Evolutionary conservation across 2,113 vertebrate genomes (phyloP).

Genomic region (Crotalus horridus): DNA sequence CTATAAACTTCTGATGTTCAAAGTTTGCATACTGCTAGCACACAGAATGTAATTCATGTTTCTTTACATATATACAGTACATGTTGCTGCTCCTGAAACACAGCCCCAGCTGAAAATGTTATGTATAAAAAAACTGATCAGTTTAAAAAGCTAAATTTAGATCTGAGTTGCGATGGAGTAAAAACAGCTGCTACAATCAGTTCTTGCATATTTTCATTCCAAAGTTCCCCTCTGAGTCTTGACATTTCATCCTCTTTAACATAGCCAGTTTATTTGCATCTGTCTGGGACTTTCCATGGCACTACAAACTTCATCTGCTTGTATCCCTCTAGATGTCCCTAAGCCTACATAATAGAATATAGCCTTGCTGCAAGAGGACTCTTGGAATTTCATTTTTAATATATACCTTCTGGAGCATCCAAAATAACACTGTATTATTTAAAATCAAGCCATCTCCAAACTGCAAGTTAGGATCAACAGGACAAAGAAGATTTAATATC

Average conservation of each 20-base stretch:
- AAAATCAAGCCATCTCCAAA: background rate
- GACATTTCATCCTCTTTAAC: background rate
- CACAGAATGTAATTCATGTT: background rate
- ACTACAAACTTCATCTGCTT: background rate
- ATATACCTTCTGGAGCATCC: background rate
- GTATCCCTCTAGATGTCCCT: background rate
- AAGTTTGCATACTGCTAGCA: background rate
- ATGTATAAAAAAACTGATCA: background rate
- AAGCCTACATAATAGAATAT: background rate
- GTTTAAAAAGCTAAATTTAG: background rate
- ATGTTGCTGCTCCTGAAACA: background rate
- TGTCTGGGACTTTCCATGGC: background rate
- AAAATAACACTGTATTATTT: background rate
- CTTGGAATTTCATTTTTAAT: background rate
- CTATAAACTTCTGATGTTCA: background rate
- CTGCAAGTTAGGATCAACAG: background rate
- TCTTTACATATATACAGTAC: background rate
- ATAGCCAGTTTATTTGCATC: background rate
- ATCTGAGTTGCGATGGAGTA: background rate
- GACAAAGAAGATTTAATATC: background rate
- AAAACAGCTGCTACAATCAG: background rate
- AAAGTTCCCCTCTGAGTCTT: background rate
- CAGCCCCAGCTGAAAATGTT: background rate
- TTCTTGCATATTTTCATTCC: background rate
- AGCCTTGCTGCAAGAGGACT: background rate